Conservation (phyloP, 2,888 invertebrate species). For the Clanis bilineata region DNA sequence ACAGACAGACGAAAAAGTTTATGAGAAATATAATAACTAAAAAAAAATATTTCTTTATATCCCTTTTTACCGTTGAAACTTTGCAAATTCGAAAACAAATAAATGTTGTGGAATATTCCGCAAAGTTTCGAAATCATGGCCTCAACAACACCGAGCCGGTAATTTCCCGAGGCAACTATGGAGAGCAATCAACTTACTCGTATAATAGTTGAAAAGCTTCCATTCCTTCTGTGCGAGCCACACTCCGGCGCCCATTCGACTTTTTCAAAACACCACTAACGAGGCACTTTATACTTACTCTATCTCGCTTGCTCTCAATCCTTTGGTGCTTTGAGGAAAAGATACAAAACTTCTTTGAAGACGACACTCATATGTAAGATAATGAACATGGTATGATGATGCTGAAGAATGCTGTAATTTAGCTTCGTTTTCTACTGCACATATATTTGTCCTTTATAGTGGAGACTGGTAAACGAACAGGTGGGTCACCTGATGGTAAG, state of each 20-base stretch:
- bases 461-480: too few relatives aligned
- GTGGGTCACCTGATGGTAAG: too few relatives aligned
- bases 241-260: conserved; percentile 41
- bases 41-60: neutral
- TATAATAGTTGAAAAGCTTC: conserved; percentile 54
- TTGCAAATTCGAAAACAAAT: neutral
- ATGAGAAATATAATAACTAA: too few relatives aligned
- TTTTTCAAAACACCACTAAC: conserved; percentile 66
- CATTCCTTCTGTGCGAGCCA: conserved; percentile 25
- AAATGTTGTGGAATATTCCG: neutral
- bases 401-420: neutral
- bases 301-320: neutral
- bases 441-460: neutral
- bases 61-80: neutral
- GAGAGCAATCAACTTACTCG: conserved; percentile 56
- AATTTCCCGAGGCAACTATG: conserved; percentile 42
- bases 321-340: neutral
- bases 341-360: neutral
- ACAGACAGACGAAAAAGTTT: too few relatives aligned
- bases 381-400: conserved; percentile 9
- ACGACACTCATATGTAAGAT: conserved; percentile 13
- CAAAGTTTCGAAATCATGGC: neutral
- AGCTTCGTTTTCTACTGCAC: too few relatives aligned
- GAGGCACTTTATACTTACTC: conserved; percentile 56
- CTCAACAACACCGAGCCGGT: conserved; percentile 28